Conservation (phyloP, 2,888 invertebrate species). For the Trachelus tabidus region DNA sequence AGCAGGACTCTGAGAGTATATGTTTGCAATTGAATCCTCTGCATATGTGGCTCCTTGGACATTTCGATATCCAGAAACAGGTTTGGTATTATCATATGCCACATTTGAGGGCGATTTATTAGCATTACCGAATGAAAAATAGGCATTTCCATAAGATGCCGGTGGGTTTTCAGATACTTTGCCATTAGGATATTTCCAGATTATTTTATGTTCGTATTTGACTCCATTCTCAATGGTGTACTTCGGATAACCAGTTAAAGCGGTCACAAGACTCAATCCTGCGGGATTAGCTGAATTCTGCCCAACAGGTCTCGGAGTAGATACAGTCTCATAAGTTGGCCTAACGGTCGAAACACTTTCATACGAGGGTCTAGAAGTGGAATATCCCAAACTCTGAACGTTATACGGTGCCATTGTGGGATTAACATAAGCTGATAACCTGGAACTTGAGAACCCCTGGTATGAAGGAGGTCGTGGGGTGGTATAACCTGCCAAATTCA, state of each 20-base stretch:
- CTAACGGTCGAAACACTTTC: neutral
- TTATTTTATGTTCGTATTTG: slow-evolving; percentile 59
- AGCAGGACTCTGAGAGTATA: slow-evolving; percentile 56
- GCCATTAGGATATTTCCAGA: slow-evolving; percentile 64
- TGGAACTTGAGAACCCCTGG: neutral
- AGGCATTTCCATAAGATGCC: slow-evolving; percentile 46
- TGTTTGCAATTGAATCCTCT: slow-evolving; percentile 25
- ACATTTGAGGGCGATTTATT: neutral
- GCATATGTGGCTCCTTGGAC: slow-evolving; percentile 8
- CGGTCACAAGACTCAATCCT: slow-evolving; percentile 6
- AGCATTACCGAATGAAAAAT: neutral
- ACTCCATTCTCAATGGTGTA: slow-evolving; percentile 59
- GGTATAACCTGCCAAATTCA: slow-evolving; percentile 22
- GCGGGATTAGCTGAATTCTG: slow-evolving; percentile 13
- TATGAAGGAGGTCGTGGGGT: neutral
- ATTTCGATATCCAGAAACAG: slow-evolving; percentile 6
- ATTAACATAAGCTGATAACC: neutral
- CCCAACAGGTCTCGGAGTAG: slow-evolving; percentile 2
- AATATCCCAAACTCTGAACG: neutral
- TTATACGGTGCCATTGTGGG: neutral
- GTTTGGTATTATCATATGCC: slow-evolving; percentile 16
- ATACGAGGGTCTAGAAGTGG: neutral
- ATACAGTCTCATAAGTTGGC: neutral
- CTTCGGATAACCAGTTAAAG: slow-evolving; percentile 40
- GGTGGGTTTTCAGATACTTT: slow-evolving; percentile 55